Evolutionary conservation across 2,113 vertebrate genomes (phyloP), one percentile per base, ranked within the genome.

Genomic region (Hoplias malabaricus): DNA sequence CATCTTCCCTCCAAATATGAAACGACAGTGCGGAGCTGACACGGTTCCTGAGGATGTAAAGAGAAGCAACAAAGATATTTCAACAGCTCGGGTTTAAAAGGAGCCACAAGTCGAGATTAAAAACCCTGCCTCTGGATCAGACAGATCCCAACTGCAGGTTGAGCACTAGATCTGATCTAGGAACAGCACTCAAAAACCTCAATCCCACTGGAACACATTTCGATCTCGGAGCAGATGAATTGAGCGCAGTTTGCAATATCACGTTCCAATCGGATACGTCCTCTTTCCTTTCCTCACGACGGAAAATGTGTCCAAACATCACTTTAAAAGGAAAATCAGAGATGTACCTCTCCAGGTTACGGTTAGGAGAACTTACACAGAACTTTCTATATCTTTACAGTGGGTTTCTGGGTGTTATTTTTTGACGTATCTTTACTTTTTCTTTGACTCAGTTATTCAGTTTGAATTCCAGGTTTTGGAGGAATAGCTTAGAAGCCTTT

Each of bases 371-470:
- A 81, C 85, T 85, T 83, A 80, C 75, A 84, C 84, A 88, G 83
- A 84, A 83, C 85, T 90, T 90, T 84, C 82, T 90, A 85, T 89
- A 89, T 90, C 81, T 86, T 84, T 82, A 33, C 29, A 87, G 78
- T 78, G 73, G 36, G 38, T 86, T 83, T 86, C 77, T 67, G 29
- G 38, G 78, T 73, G 6, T 73, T 66, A 75, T 79, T 79, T 72
- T 73, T 79, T 74, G 79, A 67, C 61, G 46, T 65, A 73, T 83
- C 56, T 79, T 85, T 84, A 6, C 12, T 27, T 66, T 10, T 27
- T 63, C 14, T 42, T 70, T 68, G 59, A 67, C n/a, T n/a, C n/a
- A n/a, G n/a, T 71, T 87, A 80, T 34, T 69, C 14, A 31, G 29
- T 71, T 69, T 62, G 23, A 0, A 63, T 12, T 33, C 1, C 25